Percentiles rank a stretch among this genome's conserved stretches.
phyloP scores from a whole-genome alignment of 2,113 vertebrate genomes.

The Rhinichthys klamathensis region DNA sequence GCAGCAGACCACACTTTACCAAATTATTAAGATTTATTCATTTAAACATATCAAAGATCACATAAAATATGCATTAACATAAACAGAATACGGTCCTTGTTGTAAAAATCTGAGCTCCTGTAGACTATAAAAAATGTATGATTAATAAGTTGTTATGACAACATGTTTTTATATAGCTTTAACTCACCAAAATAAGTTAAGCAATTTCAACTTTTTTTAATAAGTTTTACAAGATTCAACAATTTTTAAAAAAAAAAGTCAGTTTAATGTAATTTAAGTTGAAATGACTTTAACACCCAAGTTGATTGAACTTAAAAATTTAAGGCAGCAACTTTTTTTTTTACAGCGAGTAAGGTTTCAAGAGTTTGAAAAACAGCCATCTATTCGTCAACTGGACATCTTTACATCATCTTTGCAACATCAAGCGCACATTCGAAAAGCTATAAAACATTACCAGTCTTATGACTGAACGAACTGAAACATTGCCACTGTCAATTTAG shows the following conservation, averaged over 20 bases:
- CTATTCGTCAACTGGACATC: background rate
- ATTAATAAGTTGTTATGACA: too few relatives aligned
- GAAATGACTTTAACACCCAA: too few relatives aligned
- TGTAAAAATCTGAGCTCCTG: background rate
- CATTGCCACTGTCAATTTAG: background rate
- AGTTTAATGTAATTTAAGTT: too few relatives aligned
- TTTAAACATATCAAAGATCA: background rate
- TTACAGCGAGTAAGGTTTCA: background rate
- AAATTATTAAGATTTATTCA: background rate
- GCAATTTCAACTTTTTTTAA: too few relatives aligned
- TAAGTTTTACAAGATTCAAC: too few relatives aligned
- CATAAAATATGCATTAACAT: background rate
- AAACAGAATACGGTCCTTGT: background rate
- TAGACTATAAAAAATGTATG: too few relatives aligned
- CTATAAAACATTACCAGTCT: constrained; percentile 13
- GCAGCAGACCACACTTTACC: background rate
- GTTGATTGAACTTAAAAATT: too few relatives aligned
- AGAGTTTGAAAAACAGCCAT: background rate
- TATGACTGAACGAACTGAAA: background rate
- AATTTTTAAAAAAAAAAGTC: too few relatives aligned
- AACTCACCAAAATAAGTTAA: too few relatives aligned
- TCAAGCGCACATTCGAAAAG: background rate
- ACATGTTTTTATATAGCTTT: too few relatives aligned
- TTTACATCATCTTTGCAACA: background rate
- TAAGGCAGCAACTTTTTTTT: too few relatives aligned